phyloP scores from a whole-genome alignment of 1,140 invertebrate genomes.

The Portunus trituberculatus region DNA sequence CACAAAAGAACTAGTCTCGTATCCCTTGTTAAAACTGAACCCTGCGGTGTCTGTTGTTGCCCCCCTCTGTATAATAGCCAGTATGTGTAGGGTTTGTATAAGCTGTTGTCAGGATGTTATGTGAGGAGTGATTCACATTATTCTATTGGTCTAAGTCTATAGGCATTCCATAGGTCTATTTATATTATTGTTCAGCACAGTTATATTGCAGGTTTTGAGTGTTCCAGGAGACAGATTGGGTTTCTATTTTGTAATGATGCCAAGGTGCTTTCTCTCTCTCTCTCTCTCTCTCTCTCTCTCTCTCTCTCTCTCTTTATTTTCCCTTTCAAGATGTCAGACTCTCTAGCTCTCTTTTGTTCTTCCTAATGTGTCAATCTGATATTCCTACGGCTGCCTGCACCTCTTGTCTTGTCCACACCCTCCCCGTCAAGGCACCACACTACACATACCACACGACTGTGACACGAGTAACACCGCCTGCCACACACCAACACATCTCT shows the following conservation, averaged over 20 bases:
- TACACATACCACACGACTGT: no score
- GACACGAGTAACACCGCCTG: no score
- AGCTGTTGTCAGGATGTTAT: slow-evolving; percentile 41
- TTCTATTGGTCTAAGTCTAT: not conserved
- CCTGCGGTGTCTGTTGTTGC: not conserved
- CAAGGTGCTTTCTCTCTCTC: not conserved
- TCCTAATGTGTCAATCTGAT: not conserved
- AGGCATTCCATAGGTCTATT: not conserved
- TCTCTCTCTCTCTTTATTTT: no score
- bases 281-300: not conserved
- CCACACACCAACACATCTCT: no score
- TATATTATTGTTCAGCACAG: slow-evolving; percentile 17
- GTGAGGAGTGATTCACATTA: not conserved
- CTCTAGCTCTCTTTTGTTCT: no score
- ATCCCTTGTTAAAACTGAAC: slow-evolving; percentile 4
- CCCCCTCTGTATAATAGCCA: not conserved
- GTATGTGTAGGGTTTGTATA: slow-evolving; percentile 49
- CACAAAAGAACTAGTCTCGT: no score
- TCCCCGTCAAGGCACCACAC: no score
- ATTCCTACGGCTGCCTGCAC: no score
- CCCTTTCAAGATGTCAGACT: no score
- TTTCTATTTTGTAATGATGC: not conserved
- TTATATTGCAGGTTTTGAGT: not conserved
- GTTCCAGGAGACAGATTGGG: not conserved
- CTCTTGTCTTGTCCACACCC: no score